Evolutionary conservation across 2,113 vertebrate species (phyloP), one percentile per base, ranked within the genome.

Genomic region (Phyllostomus hastatus): DNA sequence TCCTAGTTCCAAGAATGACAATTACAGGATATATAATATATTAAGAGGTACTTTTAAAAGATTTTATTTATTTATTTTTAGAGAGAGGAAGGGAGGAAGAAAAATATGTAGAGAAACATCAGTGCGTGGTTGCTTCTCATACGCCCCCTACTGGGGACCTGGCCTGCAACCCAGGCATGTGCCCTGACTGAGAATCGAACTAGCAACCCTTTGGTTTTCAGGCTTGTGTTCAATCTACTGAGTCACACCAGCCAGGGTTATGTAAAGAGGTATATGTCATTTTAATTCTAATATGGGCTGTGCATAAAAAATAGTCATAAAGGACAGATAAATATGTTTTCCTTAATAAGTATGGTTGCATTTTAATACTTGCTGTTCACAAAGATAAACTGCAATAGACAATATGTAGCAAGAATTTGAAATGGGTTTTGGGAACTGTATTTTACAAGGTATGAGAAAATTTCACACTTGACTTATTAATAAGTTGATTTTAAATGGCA

Each of bases 321-420:
- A 88, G 7, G 0, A 70, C 35, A 90, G 35, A 57, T 19, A 89
- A 41, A 87, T 73, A 61, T 90, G 57, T 61, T 75, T 80, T 88
- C 90, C 14, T 95, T 86, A 33, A 52, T 19, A 1, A 79, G 8
- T 93, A 31, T 91, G 59, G 73, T 90, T 93, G 41, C 10, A 69
- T 95, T 98, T 96, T 84, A 61, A 91, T 38, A 83, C 43, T 41
- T 97, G n/a, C 66, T 97, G 7, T 76, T 98, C 79, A 82, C 46
- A 61, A 95, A 89, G 54, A 48, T 6, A 80, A 67, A 91, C 24
- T 97, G 97, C 66, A 95, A 28, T 54, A 90, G 61, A 59, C 95
- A 97, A 46, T 20, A 54, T 31, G 67, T 75, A 92, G 28, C 16
- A 90, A 70, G 22, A 88, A 84, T 81, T 14, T 17, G 20, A 97